phyloP scores from a whole-genome alignment of 2,113 vertebrate genomes.

The Sebastes fasciatus region DNA sequence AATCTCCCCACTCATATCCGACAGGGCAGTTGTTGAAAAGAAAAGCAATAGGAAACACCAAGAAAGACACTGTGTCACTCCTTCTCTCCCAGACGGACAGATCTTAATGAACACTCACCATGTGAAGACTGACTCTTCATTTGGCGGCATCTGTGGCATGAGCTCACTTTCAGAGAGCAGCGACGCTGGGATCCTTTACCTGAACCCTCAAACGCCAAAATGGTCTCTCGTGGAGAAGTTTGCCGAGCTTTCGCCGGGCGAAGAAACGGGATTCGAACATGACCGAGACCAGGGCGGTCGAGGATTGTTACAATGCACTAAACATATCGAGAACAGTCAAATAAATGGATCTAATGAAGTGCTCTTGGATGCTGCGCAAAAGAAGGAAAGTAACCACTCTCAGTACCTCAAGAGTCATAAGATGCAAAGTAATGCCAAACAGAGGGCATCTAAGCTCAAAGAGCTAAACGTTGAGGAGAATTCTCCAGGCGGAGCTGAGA shows the following conservation, averaged over 20 bases:
- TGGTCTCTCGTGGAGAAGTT: slow-evolving; percentile 66
- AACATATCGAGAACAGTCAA: slow-evolving; percentile 9
- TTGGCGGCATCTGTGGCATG: background rate
- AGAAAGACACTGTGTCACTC: slow-evolving; percentile 25
- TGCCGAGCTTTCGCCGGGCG: slow-evolving; percentile 44
- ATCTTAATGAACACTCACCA: background rate
- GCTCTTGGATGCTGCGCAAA: background rate
- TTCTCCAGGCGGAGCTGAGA: slow-evolving; percentile 16
- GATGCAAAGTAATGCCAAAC: slow-evolving; percentile 11
- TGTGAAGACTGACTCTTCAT: slow-evolving; percentile 1
- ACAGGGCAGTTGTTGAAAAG: slow-evolving; percentile 42
- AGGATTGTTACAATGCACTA: background rate
- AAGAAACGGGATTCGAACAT: slow-evolving; percentile 16
- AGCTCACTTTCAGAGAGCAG: slow-evolving; percentile 18
- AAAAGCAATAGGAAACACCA: slow-evolving; percentile 59
- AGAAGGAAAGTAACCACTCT: slow-evolving; percentile 12
- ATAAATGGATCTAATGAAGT: background rate
- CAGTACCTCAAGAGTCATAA: slow-evolving; percentile 22
- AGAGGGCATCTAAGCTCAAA: slow-evolving; percentile 35
- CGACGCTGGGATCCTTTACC: slow-evolving; percentile 61
- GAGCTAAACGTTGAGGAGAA: slow-evolving; percentile 35
- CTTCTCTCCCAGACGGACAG: slow-evolving; percentile 25
- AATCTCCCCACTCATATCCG: slow-evolving; percentile 31
- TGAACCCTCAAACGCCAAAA: slow-evolving; percentile 70
- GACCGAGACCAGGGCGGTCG: slow-evolving; percentile 4